Percentiles rank a stretch among this genome's conserved stretches.
Evolutionary conservation across 2,113 vertebrate genomes (phyloP).

Genomic region (Sturnira hondurensis): DNA sequence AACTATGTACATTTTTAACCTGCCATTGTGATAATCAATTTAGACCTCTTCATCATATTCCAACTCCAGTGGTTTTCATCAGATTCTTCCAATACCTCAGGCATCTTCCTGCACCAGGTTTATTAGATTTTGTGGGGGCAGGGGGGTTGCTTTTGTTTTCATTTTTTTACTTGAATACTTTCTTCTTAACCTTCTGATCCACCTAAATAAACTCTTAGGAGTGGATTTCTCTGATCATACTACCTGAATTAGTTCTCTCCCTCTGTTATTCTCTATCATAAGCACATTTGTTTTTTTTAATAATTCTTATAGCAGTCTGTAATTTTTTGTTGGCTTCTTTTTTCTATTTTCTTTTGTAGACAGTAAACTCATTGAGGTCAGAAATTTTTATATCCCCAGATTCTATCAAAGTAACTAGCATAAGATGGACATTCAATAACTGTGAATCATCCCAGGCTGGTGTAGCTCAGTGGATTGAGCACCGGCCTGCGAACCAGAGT

Average conservation of each 20-base stretch:
- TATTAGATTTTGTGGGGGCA: not conserved
- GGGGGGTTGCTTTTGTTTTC: not conserved
- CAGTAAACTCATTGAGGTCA: not conserved
- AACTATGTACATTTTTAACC: not conserved
- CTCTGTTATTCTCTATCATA: not conserved
- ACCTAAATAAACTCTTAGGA: not conserved
- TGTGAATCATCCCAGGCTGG: too few species aligned
- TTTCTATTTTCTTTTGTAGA: not conserved
- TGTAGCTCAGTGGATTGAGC: too few species aligned
- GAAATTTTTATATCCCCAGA: not conserved
- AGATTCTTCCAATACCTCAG: not conserved
- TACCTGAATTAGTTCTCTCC: not conserved
- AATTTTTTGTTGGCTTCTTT: not conserved
- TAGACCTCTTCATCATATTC: not conserved
- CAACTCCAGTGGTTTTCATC: not conserved
- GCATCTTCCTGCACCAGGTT: not conserved
- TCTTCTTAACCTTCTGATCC: not conserved
- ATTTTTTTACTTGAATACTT: not conserved
- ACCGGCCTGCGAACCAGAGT: too few species aligned
- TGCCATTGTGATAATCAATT: not conserved
- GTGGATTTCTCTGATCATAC: not conserved
- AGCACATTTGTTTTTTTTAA: not conserved
- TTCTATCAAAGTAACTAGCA: not conserved
- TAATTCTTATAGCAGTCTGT: not conserved
- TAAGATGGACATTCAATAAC: not conserved